Evolutionary conservation across 1,140 invertebrate species (phyloP), one percentile per base, ranked within the genome.

Genomic region (Oncopodura yosiiana): DNA sequence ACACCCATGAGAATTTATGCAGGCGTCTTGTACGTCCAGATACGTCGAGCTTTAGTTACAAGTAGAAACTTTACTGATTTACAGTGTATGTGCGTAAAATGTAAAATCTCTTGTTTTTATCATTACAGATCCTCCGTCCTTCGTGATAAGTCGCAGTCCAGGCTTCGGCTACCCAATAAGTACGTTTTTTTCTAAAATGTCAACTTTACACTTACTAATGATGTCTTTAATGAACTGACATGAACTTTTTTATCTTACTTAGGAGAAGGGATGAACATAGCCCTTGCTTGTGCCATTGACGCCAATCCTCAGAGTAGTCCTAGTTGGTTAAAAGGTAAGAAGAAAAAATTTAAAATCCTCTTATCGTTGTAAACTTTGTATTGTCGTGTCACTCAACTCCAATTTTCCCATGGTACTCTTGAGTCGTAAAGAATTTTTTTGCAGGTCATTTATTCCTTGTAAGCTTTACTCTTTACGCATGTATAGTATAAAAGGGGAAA

Each of bases 281-380:
- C 86, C 36, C 71, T 93, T 49, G 84, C 86, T 71, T 93, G 88
- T 69, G 86, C 88, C 66, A 86, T 92, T 53, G 87, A 92, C 72
- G 86, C 87, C 62, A 92, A 92, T 74, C 89, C 89, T 29, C 79
- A 82, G 29, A 84, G 84, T n/a, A 74, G 77, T n/a, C 85, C 87
- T 21, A 75, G 82, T 63, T 93, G 89, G 89, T 79, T 86, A 65
- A 80, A 84, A 69, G 67, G 81, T 83, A 70, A 75, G 74, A 70
- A 48, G 39, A 9, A n/a, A 42, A 34, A n/a, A 34, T 34, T 34
- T 9, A 9, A 34, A 34, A 34, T 34, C 32, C 32, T 34, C n/a
- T 24, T 44, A 18, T 19, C 6, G 18, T 24, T 23, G 18, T 44
- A 44, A 21, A 8, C 8, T 44, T 21, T 23, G n/a, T n/a, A n/a